phyloP scores from a whole-genome alignment of 2,888 invertebrate genomes.

The Torymus aiolomorphi region DNA sequence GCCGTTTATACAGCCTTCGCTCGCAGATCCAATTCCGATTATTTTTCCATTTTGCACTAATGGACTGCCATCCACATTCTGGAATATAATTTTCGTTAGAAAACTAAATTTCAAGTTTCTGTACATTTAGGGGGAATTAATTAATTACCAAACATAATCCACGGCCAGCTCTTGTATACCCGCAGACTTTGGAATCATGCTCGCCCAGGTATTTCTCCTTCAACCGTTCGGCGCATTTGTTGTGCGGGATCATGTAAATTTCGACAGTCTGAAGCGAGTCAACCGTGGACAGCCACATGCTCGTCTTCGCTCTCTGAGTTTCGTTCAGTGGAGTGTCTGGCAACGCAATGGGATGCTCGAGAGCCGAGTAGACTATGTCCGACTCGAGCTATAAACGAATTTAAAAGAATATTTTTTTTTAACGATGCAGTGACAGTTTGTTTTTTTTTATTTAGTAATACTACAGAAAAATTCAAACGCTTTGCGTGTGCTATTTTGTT shows the following conservation, averaged over 20 bases:
- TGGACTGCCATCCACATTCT: constrained; percentile 52
- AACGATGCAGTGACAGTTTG: background rate
- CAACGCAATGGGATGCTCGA: constrained; percentile 49
- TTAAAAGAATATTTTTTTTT: too few relatives aligned
- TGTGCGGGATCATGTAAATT: constrained; percentile 29
- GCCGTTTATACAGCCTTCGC: constrained; percentile 40
- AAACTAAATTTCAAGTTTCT: background rate
- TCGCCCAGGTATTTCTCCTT: constrained; percentile 45
- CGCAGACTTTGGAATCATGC: constrained; percentile 49
- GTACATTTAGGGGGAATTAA: background rate
- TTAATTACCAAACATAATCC: constrained; percentile 51
- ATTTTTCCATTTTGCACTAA: constrained; percentile 31
- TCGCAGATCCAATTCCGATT: constrained; percentile 45
- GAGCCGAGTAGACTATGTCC: constrained; percentile 49
- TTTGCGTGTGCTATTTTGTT: too few relatives aligned
- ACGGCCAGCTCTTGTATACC: constrained; percentile 37
- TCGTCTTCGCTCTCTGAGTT: constrained; percentile 18
- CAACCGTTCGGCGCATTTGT: constrained; percentile 32
- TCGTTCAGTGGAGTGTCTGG: constrained; percentile 44
- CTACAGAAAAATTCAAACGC: too few relatives aligned
- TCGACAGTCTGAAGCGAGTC: constrained; percentile 34
- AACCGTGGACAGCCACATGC: constrained; percentile 43
- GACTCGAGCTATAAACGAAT: constrained; percentile 43
- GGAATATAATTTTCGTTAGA: background rate
- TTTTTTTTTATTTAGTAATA: too few relatives aligned